Evolutionary conservation across 2,113 vertebrate genomes (phyloP), one percentile per base, ranked within the genome.

Genomic region (Malurus melanocephalus): DNA sequence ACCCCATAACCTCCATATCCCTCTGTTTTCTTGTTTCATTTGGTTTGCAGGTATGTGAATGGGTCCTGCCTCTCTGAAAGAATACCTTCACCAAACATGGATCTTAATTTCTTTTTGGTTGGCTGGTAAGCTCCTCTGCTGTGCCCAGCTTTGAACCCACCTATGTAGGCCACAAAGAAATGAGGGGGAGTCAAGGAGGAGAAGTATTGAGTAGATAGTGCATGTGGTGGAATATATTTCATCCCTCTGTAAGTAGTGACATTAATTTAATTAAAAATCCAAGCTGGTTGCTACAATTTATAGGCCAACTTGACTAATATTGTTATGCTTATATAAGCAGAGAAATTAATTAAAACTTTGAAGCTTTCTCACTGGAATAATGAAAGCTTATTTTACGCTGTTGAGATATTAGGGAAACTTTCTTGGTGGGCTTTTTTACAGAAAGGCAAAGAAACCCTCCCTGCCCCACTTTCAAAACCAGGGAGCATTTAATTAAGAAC

Each of bases 341-440:
- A 93, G 83, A 95, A 94, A 96, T 95, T 93, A 94, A 95, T 96
- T 95, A 94, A 88, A 94, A 88, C 38, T 91, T 88, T 91, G 86
- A 90, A 88, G 51, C 66, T 91, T 81, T 69, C 67, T 90, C 0
- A 0, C 62, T 88, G 88, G 74, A 48, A 66, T 94, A 93, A 86
- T 79, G 80, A 93, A 91, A 90, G 62, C 56, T 84, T 83, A 79
- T 91, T 91, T 91, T 93, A 84, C 7, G 27, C 55, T 90, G 69
- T 74, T 88, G 77, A 90, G 86, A 92, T 88, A 96, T 93, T 94
- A 95, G 75, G 69, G 74, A 59, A 90, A 90, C 53, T 59, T 90
- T 87, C 87, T 93, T 65, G 85, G 90, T 92, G 90, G 77, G 55
- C 46, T 75, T 76, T 94, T 86, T 75, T 83, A 56, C 46, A 88